phyloP scores from a whole-genome alignment of 2,797 vertebrate genomes.

The Coilia nasus region DNA sequence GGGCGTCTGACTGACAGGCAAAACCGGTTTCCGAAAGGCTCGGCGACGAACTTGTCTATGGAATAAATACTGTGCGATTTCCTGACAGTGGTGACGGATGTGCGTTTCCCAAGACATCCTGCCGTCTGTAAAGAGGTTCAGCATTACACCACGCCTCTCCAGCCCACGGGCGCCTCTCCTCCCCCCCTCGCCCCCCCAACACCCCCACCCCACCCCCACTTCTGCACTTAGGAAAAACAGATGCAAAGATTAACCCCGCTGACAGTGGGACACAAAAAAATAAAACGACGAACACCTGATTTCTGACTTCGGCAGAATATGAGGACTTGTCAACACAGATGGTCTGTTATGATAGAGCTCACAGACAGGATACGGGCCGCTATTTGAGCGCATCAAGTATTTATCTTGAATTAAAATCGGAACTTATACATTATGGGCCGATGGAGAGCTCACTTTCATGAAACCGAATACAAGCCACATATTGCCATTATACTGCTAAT shows the following conservation, averaged over 20 bases:
- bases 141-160: not conserved
- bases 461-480: not conserved
- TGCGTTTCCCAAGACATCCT: conserved; percentile 22
- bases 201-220: no score
- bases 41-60: conserved; percentile 9
- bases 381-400: not conserved
- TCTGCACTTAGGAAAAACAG: not conserved
- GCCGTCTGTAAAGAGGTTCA: not conserved
- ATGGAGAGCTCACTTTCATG: not conserved
- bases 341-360: conserved; percentile 8
- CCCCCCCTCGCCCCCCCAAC: no score
- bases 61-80: conserved; percentile 17
- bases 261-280: not conserved
- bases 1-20: conserved; percentile 27
- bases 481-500: conserved; percentile 1
- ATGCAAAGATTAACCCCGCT: not conserved
- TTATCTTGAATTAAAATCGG: conserved; percentile 10
- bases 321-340: conserved; percentile 22
- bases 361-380: not conserved
- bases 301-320: conserved; percentile 8
- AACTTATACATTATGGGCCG: conserved; percentile 2
- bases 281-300: not conserved
- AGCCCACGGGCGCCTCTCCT: not conserved
- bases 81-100: conserved; percentile 4
- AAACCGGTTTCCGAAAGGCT: not conserved